These are phyloP conservation scores for Metridium senile DNA, from an alignment of 92 coral and sea anemone species.

Conservation along the genomic window DNA sequence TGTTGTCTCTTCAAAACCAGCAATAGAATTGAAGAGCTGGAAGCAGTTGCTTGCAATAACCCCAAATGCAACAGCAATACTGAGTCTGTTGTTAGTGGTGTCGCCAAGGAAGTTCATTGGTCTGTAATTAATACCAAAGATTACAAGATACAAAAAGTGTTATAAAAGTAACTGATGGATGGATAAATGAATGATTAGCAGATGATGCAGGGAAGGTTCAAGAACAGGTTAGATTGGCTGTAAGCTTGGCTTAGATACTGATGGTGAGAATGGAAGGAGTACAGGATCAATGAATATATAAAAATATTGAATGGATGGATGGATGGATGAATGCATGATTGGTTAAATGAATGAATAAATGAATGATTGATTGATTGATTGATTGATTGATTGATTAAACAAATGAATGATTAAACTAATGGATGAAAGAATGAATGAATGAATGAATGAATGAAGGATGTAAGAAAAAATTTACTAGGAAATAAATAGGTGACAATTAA, in stretches of 20 bases:
- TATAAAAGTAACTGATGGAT: no score
- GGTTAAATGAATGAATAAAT: no score
- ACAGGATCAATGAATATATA: background rate
- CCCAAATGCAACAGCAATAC: constrained; percentile 32
- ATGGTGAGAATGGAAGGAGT: background rate
- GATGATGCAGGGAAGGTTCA: background rate
- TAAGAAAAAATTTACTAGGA: no score
- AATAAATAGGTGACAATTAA: no score
- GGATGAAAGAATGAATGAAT: background rate
- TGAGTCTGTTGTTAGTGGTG: constrained; percentile 20
- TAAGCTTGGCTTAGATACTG: background rate
- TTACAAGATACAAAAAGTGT: background rate
- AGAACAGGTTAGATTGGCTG: background rate
- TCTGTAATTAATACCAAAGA: background rate
- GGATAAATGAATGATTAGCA: background rate
- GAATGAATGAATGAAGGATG: background rate
- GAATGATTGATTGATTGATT: background rate
- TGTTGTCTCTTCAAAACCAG: background rate
- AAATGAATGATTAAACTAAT: background rate
- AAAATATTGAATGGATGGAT: background rate
- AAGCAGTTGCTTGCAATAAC: constrained; percentile 16
- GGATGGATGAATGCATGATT: background rate
- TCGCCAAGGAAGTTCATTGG: constrained; percentile 24
- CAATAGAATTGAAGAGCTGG: constrained; percentile 8
- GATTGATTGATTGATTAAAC: background rate